These are phyloP conservation scores for Eumerus sabulonum DNA, from an alignment of 2,888 invertebrate genomes.

Conservation along the genomic window DNA sequence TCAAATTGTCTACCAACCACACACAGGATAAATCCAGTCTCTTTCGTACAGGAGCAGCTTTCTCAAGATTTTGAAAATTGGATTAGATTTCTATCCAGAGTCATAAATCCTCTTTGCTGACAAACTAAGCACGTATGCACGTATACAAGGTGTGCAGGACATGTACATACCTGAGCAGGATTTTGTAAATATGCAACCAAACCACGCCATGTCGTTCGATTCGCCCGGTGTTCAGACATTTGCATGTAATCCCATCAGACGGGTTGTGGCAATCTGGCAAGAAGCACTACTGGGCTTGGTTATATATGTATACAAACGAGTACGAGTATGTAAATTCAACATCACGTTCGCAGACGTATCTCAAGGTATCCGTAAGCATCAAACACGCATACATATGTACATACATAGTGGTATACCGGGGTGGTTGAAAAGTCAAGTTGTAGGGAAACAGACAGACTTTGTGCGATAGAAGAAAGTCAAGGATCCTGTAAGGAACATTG, in stretches of 20 bases:
- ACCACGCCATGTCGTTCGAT: background rate
- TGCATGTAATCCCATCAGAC: conserved; percentile 50
- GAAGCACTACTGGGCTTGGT: conserved; percentile 38
- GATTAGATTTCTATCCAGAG: conserved; percentile 47
- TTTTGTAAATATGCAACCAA: conserved; percentile 26
- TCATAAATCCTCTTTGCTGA: conserved; percentile 46
- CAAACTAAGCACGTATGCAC: conserved; percentile 45
- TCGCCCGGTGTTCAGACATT: background rate
- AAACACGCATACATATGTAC: too few relatives aligned
- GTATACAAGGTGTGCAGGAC: conserved; percentile 17
- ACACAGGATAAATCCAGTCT: background rate
- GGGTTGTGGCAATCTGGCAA: background rate
- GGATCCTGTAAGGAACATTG: conserved; percentile 25
- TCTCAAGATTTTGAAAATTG: conserved; percentile 47
- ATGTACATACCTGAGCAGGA: conserved; percentile 27
- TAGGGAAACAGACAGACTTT: background rate
- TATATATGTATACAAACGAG: too few relatives aligned
- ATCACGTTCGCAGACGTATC: conserved; percentile 36
- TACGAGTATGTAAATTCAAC: conserved; percentile 62
- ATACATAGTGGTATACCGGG: background rate
- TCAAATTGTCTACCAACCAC: background rate
- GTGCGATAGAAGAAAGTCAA: conserved; percentile 3
- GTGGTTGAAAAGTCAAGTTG: background rate
- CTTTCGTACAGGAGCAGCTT: too few relatives aligned
- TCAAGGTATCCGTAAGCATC: conserved; percentile 12